These are phyloP conservation scores for Brachionus rubens DNA, from an alignment of 1,140 invertebrate species.

Conservation along the genomic window DNA sequence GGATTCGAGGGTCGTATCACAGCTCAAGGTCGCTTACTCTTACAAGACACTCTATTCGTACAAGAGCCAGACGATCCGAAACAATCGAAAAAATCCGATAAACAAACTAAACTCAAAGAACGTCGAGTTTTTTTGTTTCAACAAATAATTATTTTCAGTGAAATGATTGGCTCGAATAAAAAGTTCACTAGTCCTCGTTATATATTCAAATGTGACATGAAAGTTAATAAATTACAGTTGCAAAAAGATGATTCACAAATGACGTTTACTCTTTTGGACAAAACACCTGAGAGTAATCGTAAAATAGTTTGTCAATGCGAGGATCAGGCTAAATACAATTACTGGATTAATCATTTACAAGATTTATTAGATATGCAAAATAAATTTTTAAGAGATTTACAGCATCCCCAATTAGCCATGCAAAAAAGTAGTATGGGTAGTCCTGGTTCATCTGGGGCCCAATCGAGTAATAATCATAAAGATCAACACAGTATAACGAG, in stretches of 20 bases:
- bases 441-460: conserved; percentile 48
- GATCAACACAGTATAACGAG: conserved; percentile 39
- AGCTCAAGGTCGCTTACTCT: conserved; percentile 82
- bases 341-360: conserved; percentile 31
- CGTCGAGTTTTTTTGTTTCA: conserved; percentile 96
- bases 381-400: conserved; percentile 64
- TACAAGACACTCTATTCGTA: conserved; percentile 82
- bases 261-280: conserved; percentile 77
- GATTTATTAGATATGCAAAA: conserved; percentile 38
- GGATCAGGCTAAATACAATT: background rate
- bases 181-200: conserved; percentile 86
- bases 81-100: conserved; percentile 46
- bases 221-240: conserved; percentile 92
- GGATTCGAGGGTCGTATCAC: conserved; percentile 84
- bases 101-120: conserved; percentile 70
- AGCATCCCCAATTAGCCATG: conserved; percentile 58
- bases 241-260: conserved; percentile 65
- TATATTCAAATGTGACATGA: conserved; percentile 91
- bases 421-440: conserved; percentile 45
- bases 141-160: conserved; percentile 94
- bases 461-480: conserved; percentile 47
- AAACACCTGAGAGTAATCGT: conserved; percentile 50
- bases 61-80: conserved; percentile 62
- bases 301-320: conserved; percentile 44
- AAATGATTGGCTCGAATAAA: conserved; percentile 80